phyloP scores from a whole-genome alignment of 2,797 vertebrate genomes.

The Onychomys torridus region DNA sequence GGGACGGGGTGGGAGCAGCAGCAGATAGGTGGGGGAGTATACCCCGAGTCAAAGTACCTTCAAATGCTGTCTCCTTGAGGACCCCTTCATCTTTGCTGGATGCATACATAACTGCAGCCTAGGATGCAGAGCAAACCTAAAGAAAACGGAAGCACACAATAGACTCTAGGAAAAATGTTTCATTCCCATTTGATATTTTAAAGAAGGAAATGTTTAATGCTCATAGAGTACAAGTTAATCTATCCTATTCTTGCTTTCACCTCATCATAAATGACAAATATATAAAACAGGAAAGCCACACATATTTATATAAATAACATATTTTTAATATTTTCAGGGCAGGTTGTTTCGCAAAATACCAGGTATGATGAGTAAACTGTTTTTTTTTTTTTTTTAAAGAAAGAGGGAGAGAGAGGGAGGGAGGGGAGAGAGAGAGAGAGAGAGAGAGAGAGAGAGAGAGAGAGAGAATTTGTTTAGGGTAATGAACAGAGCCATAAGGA shows the following conservation, averaged over 20 bases:
- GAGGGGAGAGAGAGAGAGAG: neutral
- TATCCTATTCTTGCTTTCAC: neutral
- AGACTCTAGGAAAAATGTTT: neutral
- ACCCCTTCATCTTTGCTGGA: neutral
- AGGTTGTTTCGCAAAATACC: neutral
- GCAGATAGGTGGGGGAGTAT: neutral
- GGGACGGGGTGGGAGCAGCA: neutral
- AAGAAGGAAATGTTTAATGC: neutral
- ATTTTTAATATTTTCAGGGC: neutral
- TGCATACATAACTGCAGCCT: neutral
- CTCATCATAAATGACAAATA: neutral
- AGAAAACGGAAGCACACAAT: neutral
- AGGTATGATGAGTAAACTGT: neutral
- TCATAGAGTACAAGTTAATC: neutral
- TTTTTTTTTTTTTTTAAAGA: neutral
- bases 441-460: neutral
- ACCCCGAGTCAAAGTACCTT: neutral
- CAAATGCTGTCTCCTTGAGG: too few relatives aligned
- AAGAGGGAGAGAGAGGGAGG: neutral
- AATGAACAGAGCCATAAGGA: neutral
- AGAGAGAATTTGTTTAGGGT: neutral
- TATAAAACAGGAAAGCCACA: neutral
- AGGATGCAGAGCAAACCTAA: neutral
- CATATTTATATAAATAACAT: neutral
- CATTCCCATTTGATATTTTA: neutral